phyloP scores from a whole-genome alignment of 2,113 vertebrate species.

The Nothoprocta pentlandii region DNA sequence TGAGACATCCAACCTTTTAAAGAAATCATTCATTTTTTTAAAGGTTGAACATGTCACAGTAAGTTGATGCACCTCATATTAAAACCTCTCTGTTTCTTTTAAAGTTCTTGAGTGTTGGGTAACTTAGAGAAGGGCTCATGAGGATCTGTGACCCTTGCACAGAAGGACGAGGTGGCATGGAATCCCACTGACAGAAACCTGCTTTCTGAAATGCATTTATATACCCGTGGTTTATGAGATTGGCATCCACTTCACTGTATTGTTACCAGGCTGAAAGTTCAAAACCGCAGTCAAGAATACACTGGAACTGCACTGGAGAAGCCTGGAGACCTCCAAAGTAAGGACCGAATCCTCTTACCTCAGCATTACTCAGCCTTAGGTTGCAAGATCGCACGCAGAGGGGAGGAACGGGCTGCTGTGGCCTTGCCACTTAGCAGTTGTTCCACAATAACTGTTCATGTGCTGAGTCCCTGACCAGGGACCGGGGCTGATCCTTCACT shows the following conservation, averaged over 20 bases:
- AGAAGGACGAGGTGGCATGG: rapidly evolving
- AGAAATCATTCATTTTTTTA: constrained; percentile 85
- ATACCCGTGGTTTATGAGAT: not conserved
- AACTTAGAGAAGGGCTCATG: constrained; percentile 23
- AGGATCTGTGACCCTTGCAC: not conserved
- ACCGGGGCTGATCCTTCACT: not conserved
- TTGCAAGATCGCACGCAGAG: not conserved
- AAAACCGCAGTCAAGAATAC: not conserved
- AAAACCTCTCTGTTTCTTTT: constrained; percentile 74
- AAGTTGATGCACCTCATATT: constrained; percentile 71
- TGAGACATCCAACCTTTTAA: constrained; percentile 84
- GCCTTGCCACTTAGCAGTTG: not conserved
- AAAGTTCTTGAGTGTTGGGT: constrained; percentile 50
- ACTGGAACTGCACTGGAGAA: not conserved
- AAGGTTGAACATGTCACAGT: constrained; percentile 82
- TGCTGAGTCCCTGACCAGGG: not conserved
- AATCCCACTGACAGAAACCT: not conserved
- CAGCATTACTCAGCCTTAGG: not conserved
- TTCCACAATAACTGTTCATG: rapidly evolving
- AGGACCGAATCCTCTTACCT: not conserved
- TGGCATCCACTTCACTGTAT: not conserved
- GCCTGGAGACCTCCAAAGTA: not conserved
- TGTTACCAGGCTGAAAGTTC: not conserved
- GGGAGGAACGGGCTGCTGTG: not conserved
- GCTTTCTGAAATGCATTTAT: constrained; percentile 10